Evolutionary conservation across 2,888 invertebrate species (phyloP), one percentile per base, ranked within the genome.

Genomic region (Idaea aversata): DNA sequence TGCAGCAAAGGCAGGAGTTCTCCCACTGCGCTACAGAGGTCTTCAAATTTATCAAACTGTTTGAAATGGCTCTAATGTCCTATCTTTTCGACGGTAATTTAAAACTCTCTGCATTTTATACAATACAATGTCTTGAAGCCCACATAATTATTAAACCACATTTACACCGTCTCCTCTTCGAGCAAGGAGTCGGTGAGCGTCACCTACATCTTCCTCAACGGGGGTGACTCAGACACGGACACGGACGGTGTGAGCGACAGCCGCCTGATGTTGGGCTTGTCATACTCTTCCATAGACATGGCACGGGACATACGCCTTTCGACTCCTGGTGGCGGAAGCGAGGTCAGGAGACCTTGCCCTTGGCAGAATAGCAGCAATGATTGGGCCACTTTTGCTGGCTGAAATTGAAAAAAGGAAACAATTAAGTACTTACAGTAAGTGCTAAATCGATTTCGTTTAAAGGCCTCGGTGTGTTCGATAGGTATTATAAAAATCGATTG

Each of bases 321-420:
- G 63, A 97, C 95, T 15, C 97, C 96, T 0, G 97, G 97, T 87
- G 97, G 95, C 0, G 96, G 95, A 59, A 97, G 95, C 0, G 97
- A 97, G 60, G 97, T 97, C 80, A 97, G 93, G 71, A 95, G 90
- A 2, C 98, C 97, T 84, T 97, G 96, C 0, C 98, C 98, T 86
- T 98, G 98, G 90, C 97, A 96, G 94, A 98, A 97, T 66, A 98
- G 94, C 71, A 98, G 94, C 80, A 98, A 94, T 64, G 97, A 96
- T 80, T 97, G 97, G 36, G 97, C 96, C 67, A 98, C 95, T 86
- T 97, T 97, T 36, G 96, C 97, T 10, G 98, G 97, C 97, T 98
- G 93, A 0, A 84, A 83, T 47, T 59, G 4, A 70, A 71, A 63
- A 15, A n/a, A 10, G 10, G 13, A 25, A 34, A 34, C 25, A 15